Evolutionary conservation across 2,113 vertebrate species (phyloP).

Genomic region (Phyllostomus hastatus): DNA sequence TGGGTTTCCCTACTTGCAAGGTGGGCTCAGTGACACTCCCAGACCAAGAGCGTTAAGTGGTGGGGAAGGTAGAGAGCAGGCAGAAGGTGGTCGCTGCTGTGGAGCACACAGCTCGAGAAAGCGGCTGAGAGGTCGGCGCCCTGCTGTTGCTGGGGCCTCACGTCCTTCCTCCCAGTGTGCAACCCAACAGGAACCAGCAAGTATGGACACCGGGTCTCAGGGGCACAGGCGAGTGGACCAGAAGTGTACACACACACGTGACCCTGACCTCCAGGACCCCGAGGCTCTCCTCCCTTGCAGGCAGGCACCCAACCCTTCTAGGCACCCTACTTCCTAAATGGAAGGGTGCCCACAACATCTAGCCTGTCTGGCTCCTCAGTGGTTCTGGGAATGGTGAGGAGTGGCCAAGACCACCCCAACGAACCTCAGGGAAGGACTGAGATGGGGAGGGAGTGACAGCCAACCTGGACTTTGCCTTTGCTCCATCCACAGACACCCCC

Average conservation of each 20-base stretch:
- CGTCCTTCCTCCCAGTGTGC: not conserved
- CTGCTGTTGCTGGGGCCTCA: not conserved
- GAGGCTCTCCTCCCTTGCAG: not conserved
- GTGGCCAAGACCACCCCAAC: not conserved
- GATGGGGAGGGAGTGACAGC: not conserved
- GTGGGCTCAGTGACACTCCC: not conserved
- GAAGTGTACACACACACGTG: fast-evolving
- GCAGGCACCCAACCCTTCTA: not conserved
- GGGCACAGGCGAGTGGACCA: too few species aligned
- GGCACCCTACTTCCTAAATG: not conserved
- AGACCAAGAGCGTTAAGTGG: not conserved
- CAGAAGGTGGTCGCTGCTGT: not conserved
- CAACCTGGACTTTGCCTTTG: not conserved
- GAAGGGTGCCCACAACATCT: not conserved
- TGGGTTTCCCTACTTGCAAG: not conserved
- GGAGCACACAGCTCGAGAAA: not conserved
- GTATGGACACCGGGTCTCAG: not conserved
- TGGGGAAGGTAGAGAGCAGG: not conserved
- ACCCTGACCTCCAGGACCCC: not conserved
- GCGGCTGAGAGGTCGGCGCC: not conserved
- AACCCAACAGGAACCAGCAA: not conserved
- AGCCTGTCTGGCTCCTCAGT: not conserved
- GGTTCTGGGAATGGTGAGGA: not conserved
- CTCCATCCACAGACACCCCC: not conserved
- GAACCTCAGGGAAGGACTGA: not conserved